Percentiles rank a stretch among this genome's conserved stretches.
phyloP scores from a whole-genome alignment of 2,113 vertebrate species.

The Vombatus ursinus region DNA sequence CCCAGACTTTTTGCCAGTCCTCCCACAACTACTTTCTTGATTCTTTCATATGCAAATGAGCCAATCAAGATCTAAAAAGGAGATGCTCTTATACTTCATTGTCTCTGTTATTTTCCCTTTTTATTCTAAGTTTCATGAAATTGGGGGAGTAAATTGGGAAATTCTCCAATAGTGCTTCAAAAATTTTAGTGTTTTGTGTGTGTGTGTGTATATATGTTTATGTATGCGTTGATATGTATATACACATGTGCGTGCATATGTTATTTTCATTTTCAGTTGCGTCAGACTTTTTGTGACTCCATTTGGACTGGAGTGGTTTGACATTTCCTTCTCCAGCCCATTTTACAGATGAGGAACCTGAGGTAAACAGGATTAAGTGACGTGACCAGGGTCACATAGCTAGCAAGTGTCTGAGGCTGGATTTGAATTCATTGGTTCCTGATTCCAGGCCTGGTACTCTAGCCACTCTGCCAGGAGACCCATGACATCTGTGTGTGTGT shows the following conservation, averaged over 20 bases:
- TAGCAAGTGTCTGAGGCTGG: not conserved
- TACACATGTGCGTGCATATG: no score
- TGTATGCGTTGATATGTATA: no score
- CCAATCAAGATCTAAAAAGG: not conserved
- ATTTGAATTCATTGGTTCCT: not conserved
- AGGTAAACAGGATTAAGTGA: not conserved
- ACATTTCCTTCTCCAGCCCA: not conserved
- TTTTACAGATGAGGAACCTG: not conserved
- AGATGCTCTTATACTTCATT: not conserved
- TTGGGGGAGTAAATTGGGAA: not conserved
- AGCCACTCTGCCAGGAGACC: not conserved
- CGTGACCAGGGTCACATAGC: not conserved
- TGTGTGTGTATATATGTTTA: not conserved
- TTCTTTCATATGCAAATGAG: not conserved
- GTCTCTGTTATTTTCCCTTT: not conserved
- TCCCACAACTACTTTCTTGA: constrained; percentile 9
- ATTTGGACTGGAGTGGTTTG: not conserved
- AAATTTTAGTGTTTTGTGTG: not conserved
- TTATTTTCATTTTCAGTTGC: not conserved
- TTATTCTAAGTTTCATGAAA: not conserved
- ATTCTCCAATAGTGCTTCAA: not conserved
- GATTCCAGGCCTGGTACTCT: not conserved
- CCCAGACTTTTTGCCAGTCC: not conserved
- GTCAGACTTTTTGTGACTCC: not conserved
- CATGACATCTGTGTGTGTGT: not conserved